Base-by-base conservation (phyloP, 2,797 vertebrate species). In the Octomys mimax region DNA sequence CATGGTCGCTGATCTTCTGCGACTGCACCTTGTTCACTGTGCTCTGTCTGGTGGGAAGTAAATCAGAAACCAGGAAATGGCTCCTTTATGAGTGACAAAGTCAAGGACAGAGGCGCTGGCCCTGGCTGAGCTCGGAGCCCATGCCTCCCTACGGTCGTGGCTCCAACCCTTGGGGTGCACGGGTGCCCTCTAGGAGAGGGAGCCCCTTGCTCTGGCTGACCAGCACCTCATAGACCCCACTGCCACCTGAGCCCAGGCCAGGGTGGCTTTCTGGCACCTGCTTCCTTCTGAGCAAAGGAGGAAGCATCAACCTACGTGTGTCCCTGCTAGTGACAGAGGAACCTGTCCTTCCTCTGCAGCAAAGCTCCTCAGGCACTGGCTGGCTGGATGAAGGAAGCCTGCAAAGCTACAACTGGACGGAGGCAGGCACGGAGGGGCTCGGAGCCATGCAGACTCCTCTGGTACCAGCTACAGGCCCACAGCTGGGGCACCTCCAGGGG, bases 291-390 rank as follows among this genome's bases (percentile, higher is more conserved):
- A 61, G 57, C 1, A 49, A 9, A 70, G 12, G 12, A 78, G 28
- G 71, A 21, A 57, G 14, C 49, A 0, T 10, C 1, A 0, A 12
- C 24, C 5, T 0, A 6, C 4, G 2, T 28, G 1, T 14, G 57
- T 28, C 46, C 78, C 64, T 24, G 36, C 2, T 9, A 24, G 21
- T 14, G 42, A 6, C 46, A 52, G 28, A 28, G 66, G 6, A 4
- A 36, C 14, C 0, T 0, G 26, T 42, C 28, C 22, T 1, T 5
- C n/a, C 28, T 46, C 0, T 6, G 28, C 31, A 4, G 14, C 1
- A 5, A 54, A 4, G 54, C 14, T 33, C 66, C 42, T 36, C 1
- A 1, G 19, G 46, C 42, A 26, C 31, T 11, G 19, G 9, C 0
- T 6, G 49, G 24, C 11, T 0, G 1, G 54, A 2, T 8, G 9